A percentile compares a stretch with the other conserved stretches of the same genome.
Evolutionary conservation across 2,797 vertebrate genomes (phyloP).

Genomic region (Austrolebias charrua): DNA sequence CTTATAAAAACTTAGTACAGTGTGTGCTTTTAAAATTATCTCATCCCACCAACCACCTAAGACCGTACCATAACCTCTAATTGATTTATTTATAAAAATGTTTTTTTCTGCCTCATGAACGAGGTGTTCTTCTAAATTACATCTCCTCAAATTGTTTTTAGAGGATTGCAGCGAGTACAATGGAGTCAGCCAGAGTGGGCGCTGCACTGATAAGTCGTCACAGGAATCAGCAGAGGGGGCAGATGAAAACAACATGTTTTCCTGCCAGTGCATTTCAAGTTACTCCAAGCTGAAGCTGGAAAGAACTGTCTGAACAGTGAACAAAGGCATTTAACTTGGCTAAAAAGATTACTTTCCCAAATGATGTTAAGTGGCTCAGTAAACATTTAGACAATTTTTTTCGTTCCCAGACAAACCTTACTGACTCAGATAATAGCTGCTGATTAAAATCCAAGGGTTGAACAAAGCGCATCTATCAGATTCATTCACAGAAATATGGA

Average conservation of each 20-base stretch:
- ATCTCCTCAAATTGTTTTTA: constrained; percentile 65
- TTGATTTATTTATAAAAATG: constrained; percentile 68
- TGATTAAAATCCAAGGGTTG: constrained; percentile 68
- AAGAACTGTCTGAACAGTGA: constrained; percentile 69
- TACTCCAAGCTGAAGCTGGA: constrained; percentile 53
- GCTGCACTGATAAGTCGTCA: constrained; percentile 55
- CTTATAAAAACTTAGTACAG: constrained; percentile 64
- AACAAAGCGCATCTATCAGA: constrained; percentile 72
- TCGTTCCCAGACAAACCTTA: constrained; percentile 61
- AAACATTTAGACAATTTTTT: constrained; percentile 68
- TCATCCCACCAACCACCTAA: constrained; percentile 51
- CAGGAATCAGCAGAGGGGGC: constrained; percentile 53
- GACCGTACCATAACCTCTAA: constrained; percentile 72
- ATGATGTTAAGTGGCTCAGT: constrained; percentile 71
- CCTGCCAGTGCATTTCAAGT: constrained; percentile 55
- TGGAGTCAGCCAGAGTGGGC: constrained; percentile 64
- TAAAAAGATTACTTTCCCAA: constrained; percentile 73
- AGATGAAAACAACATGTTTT: constrained; percentile 70
- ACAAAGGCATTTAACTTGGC: constrained; percentile 74
- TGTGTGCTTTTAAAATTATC: constrained; percentile 67
- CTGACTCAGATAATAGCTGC: constrained; percentile 71
- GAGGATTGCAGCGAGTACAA: constrained; percentile 66
- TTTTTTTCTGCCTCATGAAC: constrained; percentile 57
- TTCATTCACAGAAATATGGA: constrained; percentile 74
- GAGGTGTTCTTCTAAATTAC: constrained; percentile 74